Evolutionary conservation across 1,140 invertebrate genomes (phyloP), one percentile per base, ranked within the genome.

Genomic region (Lanistes nyassanus): DNA sequence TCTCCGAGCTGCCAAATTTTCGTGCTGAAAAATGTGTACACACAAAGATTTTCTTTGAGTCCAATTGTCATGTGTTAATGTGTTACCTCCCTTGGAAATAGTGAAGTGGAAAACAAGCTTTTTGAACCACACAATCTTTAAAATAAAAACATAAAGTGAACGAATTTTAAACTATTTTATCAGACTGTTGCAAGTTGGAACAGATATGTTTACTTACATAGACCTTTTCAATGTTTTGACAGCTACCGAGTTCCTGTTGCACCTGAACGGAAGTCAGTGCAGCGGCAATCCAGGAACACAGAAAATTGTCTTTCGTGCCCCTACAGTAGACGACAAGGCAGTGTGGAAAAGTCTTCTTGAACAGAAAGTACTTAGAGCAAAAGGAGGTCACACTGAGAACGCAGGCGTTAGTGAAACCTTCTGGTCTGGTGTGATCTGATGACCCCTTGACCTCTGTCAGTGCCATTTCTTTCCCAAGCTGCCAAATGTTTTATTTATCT

Each of bases 161-260:
- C 19, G n/a, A 42, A 36, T 29, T 2, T 47, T 9, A 60, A 19
- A 70, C 29, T 11, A 55, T 58, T 60, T 19, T 58, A 23, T 16
- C 9, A 7, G 13, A 1, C n/a, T 71, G 29, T 58, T 60, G 21
- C 6, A 4, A 36, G 55, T 19, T 23, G n/a, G 31, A 64, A n/a
- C 3, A 16, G 5, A 23, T 36, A 31, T n/a, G n/a, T 64, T 42
- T 13, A 29, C 53, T n/a, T 36, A 39, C 51, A 21, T 74, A n/a
- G 56, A 65, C 53, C 31, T 60, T 67, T 72, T 74, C 37, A 60
- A 62, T 65, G 11, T 74, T 37, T 68, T 75, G 67, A 29, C 76
- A 84, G 83, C 79, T n/a, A 86, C 84, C 36, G 86, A 87, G 65
- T 82, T 87, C 67, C 79, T 86, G 56, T 65, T 87, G 1, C 82